phyloP scores from a whole-genome alignment of 2,888 invertebrate genomes.

The Brenthis ino region DNA sequence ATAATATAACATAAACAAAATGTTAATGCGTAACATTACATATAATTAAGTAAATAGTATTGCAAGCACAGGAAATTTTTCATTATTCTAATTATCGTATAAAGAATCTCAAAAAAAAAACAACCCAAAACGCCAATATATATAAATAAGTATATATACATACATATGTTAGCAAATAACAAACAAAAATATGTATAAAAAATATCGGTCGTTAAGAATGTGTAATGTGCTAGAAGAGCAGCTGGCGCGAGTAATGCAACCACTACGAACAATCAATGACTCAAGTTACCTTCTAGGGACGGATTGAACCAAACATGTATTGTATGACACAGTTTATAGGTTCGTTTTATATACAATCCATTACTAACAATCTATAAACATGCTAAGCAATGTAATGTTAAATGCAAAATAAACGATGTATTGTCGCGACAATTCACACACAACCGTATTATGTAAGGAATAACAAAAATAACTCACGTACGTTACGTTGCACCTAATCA shows the following conservation, averaged over 20 bases:
- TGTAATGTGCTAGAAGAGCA: constrained; percentile 8
- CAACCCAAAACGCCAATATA: too few species aligned
- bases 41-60: neutral
- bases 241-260: constrained; percentile 14
- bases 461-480: constrained; percentile 20
- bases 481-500: constrained; percentile 15
- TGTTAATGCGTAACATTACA: neutral
- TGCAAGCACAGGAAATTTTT: constrained; percentile 4
- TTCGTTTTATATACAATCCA: constrained; percentile 45
- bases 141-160: neutral
- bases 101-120: neutral
- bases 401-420: constrained; percentile 61
- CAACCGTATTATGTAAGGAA: constrained; percentile 49
- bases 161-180: neutral
- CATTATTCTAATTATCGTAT: too few species aligned
- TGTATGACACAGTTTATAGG: constrained; percentile 44
- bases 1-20: too few species aligned
- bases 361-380: constrained; percentile 41
- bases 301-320: constrained; percentile 63
- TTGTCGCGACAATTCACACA: constrained; percentile 47
- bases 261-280: constrained; percentile 28
- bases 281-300: constrained; percentile 63
- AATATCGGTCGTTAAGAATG: neutral
- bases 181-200: too few species aligned
- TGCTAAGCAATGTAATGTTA: constrained; percentile 45